phyloP scores from a whole-genome alignment of 1,140 invertebrate species.

The Drosophila kikkawai region DNA sequence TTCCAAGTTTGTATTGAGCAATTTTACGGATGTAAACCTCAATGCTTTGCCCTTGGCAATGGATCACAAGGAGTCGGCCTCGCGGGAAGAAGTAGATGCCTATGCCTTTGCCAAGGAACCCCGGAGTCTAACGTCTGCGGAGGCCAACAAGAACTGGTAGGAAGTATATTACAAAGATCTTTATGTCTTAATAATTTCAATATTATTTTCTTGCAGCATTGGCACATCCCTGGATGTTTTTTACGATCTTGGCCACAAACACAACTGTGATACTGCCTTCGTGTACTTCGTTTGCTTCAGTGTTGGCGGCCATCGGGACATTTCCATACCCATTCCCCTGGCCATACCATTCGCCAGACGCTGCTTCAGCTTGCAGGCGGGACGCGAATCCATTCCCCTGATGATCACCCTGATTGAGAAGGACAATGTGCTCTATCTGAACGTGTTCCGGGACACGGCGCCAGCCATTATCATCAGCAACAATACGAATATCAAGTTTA shows the following conservation, averaged over 20 bases:
- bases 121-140: slow-evolving; percentile 11
- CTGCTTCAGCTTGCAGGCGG: slow-evolving; percentile 75
- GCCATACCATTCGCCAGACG: slow-evolving; percentile 68
- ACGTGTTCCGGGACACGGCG: slow-evolving; percentile 65
- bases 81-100: slow-evolving; percentile 36
- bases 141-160: slow-evolving; percentile 36
- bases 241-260: slow-evolving; percentile 65
- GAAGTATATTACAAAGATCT: neutral
- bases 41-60: slow-evolving; percentile 66
- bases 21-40: slow-evolving; percentile 58
- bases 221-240: slow-evolving; percentile 62
- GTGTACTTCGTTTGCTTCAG: slow-evolving; percentile 74
- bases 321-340: slow-evolving; percentile 75
- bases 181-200: neutral
- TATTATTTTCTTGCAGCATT: slow-evolving; percentile 32
- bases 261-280: slow-evolving; percentile 72
- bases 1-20: slow-evolving; percentile 68
- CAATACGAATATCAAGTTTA: slow-evolving; percentile 71
- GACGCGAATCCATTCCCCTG: slow-evolving; percentile 65
- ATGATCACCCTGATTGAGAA: slow-evolving; percentile 75
- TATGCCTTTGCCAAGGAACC: slow-evolving; percentile 23
- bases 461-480: slow-evolving; percentile 75
- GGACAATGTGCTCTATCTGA: slow-evolving; percentile 71
- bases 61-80: slow-evolving; percentile 72
- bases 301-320: slow-evolving; percentile 32